Percentiles rank a stretch among this genome's conserved stretches.
These are phyloP conservation scores for Tenodera sinensis DNA, from an alignment of 2,888 invertebrate genomes.

Conservation along the genomic window DNA sequence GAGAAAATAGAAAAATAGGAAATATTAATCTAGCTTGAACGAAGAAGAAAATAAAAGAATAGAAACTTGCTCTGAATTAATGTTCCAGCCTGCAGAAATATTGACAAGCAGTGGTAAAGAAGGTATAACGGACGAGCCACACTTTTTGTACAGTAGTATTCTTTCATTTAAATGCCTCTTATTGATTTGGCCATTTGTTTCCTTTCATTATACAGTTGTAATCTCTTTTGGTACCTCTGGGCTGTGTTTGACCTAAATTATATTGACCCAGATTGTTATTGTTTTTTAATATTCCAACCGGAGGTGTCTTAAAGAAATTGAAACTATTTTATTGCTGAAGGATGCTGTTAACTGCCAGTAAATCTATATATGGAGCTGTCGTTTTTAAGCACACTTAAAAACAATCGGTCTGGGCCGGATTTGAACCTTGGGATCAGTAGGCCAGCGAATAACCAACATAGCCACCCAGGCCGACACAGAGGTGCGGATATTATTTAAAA, in stretches of 20 bases:
- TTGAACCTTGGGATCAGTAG: no score
- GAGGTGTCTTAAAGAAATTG: no score
- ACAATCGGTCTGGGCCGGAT: no score
- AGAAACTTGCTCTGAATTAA: background rate
- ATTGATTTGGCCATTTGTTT: background rate
- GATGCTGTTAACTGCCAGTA: no score
- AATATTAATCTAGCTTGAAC: background rate
- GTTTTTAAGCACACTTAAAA: no score
- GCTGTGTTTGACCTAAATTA: background rate
- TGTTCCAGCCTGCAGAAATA: background rate
- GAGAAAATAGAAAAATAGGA: background rate
- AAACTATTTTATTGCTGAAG: no score
- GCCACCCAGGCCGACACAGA: no score
- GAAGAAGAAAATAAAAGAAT: background rate
- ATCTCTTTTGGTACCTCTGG: background rate
- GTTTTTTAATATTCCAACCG: no score
- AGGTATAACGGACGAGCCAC: background rate
- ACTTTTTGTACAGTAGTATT: background rate
- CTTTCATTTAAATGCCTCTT: background rate
- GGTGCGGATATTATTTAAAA: no score
- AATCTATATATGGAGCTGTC: no score
- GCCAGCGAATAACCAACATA: no score
- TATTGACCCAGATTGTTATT: background rate
- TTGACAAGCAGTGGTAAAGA: background rate
- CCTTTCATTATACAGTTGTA: background rate